Base-by-base conservation (phyloP, 2,888 invertebrate genomes). In the Cistogaster globosa region DNA sequence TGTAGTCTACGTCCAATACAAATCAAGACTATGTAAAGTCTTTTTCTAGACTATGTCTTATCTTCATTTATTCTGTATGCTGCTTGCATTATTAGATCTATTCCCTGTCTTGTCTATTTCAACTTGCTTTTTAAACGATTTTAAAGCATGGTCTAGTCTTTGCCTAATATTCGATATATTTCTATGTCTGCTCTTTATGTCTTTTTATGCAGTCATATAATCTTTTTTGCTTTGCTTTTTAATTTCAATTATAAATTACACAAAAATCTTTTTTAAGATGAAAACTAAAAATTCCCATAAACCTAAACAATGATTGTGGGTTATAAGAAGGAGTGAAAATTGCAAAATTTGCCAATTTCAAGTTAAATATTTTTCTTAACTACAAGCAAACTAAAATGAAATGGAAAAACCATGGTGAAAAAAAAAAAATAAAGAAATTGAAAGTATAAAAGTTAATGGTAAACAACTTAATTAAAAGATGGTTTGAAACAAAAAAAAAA, bases 391-490 rank as follows among this genome's bases (percentile, higher is more conserved):
- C 57, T 36, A 0, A 14, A 76, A 12, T 42, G 12, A 76, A 57
- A 57, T 20, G 12, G 58, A 14, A 65, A 26, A 76, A 18, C 45
- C n/a, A n/a, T n/a, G n/a, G n/a, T n/a, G n/a, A n/a, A n/a, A n/a
- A n/a, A n/a, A n/a, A n/a, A n/a, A n/a, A 51, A 8, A 22, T 2
- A 14, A 60, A 60, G 51, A 67, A 77, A 67, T 38, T 51, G 58
- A 76, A 76, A 76, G 67, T 58, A 51, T n/a, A 22, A 58, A 67
- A 60, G 67, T 36, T 11, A 60, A 76, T 48, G 20, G 57, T 36
- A 68, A 77, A 68, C 60, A 68, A 68, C 38, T 77, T 77, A 77
- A 77, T 77, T 68, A 60, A 58, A 68, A 68, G 67, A 76, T 58
- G 67, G 16, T 57, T 53, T 5, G 5, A 48, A 6, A 48, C 3